Evolutionary conservation across 2,888 invertebrate species (phyloP).

Genomic region (Lasioglossum morio): DNA sequence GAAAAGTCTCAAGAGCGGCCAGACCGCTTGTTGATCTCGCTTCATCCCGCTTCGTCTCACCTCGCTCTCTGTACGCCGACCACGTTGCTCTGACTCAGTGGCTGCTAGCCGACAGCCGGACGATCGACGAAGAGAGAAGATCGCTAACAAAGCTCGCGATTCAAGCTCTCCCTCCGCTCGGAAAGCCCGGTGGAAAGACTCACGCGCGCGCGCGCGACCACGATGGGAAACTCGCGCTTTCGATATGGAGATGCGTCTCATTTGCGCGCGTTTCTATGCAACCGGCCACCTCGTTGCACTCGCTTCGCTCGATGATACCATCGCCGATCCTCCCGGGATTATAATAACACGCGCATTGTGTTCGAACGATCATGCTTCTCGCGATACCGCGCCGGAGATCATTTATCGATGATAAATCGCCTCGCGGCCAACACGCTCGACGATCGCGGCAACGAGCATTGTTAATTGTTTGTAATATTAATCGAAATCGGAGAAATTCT

Average conservation of each 20-base stretch:
- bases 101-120: not conserved
- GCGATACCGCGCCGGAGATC: not conserved
- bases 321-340: not conserved
- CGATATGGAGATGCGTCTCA: slow-evolving; percentile 18
- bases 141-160: slow-evolving; percentile 16
- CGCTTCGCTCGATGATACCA: not conserved
- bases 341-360: slow-evolving; percentile 12
- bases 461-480: not conserved
- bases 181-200: slow-evolving; percentile 16
- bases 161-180: slow-evolving; percentile 12
- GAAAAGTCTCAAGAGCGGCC: slow-evolving; percentile 34
- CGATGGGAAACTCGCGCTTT: slow-evolving; percentile 23
- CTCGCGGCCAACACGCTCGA: not conserved
- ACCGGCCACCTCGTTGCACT: not conserved
- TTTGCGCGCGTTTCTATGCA: slow-evolving; percentile 19
- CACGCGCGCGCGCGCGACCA: not conserved
- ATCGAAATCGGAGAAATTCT: not conserved
- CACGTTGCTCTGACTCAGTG: slow-evolving; percentile 36
- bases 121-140: slow-evolving; percentile 8
- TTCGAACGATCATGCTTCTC: not conserved
- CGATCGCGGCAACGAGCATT: not conserved
- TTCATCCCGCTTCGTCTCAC: not conserved
- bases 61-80: slow-evolving; percentile 5
- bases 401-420: not conserved
- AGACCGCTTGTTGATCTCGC: not conserved